Conservation (phyloP, 2,113 vertebrate species). For the Cochlearius cochlearius region DNA sequence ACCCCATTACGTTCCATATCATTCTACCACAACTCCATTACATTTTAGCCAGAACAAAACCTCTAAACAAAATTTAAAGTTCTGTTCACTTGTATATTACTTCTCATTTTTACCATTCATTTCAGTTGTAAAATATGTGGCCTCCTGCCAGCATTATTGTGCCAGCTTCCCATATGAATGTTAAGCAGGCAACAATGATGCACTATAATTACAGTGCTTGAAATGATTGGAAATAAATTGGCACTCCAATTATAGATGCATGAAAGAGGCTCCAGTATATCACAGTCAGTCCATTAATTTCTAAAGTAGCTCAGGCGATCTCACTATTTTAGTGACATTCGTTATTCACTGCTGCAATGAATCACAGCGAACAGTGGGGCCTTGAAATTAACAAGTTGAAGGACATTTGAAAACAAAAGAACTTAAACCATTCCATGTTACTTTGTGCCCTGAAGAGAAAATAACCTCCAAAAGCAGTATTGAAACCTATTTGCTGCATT, state of each 20-base stretch:
- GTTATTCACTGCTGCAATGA: slow-evolving; percentile 63
- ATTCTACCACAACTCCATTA: not conserved
- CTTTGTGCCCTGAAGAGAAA: not conserved
- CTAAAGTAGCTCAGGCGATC: slow-evolving; percentile 74
- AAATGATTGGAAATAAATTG: slow-evolving; percentile 85
- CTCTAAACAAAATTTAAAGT: slow-evolving; percentile 50
- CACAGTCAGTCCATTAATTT: slow-evolving; percentile 80
- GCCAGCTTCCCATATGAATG: slow-evolving; percentile 69
- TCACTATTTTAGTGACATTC: slow-evolving; percentile 65
- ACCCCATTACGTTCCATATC: not conserved
- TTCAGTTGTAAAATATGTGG: slow-evolving; percentile 64
- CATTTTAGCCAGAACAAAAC: not conserved
- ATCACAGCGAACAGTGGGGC: slow-evolving; percentile 48
- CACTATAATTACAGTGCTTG: slow-evolving; percentile 79
- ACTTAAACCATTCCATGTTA: not conserved
- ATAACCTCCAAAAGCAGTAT: not conserved
- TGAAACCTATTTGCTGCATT: not conserved
- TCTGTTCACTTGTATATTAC: slow-evolving; percentile 25
- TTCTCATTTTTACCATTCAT: slow-evolving; percentile 53
- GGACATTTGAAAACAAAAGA: slow-evolving; percentile 31
- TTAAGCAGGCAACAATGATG: slow-evolving; percentile 77
- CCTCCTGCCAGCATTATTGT: slow-evolving; percentile 62
- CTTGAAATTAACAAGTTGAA: slow-evolving; percentile 69
- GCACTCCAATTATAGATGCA: slow-evolving; percentile 79
- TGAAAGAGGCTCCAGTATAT: slow-evolving; percentile 73